Conservation (phyloP, 2,113 vertebrate genomes). For the Elaphurus davidianus region DNA sequence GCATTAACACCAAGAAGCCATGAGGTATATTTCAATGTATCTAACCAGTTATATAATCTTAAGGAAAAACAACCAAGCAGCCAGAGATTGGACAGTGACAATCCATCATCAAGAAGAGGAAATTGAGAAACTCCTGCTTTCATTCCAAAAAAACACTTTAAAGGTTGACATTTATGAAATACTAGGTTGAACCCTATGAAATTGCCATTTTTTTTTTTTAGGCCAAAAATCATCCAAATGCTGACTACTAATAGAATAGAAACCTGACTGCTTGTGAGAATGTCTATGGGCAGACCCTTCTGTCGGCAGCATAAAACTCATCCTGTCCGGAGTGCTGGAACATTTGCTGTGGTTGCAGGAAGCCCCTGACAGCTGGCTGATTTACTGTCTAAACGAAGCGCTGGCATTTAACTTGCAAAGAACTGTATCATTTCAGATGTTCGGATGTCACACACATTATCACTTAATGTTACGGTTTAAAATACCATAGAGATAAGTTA, state of each 20-base stretch:
- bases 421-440: neutral
- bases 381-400: neutral
- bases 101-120: neutral
- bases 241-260: neutral
- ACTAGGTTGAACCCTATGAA: neutral
- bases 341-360: neutral
- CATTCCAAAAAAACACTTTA: neutral
- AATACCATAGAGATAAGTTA: slow-evolving; percentile 26
- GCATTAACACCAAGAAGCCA: neutral
- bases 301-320: neutral
- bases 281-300: neutral
- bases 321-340: too few species aligned
- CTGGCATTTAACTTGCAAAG: slow-evolving; percentile 31
- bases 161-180: neutral
- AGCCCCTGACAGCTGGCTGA: neutral
- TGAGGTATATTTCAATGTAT: neutral
- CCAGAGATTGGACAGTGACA: neutral
- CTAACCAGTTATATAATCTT: neutral
- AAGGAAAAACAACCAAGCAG: neutral
- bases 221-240: neutral
- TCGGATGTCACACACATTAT: neutral
- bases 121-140: neutral
- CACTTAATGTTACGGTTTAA: neutral
- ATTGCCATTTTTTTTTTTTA: neutral
- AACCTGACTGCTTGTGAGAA: neutral